Conservation (phyloP, 35 echinoderm and acorn worm genomes). For the Stichopus chloronotus region DNA sequence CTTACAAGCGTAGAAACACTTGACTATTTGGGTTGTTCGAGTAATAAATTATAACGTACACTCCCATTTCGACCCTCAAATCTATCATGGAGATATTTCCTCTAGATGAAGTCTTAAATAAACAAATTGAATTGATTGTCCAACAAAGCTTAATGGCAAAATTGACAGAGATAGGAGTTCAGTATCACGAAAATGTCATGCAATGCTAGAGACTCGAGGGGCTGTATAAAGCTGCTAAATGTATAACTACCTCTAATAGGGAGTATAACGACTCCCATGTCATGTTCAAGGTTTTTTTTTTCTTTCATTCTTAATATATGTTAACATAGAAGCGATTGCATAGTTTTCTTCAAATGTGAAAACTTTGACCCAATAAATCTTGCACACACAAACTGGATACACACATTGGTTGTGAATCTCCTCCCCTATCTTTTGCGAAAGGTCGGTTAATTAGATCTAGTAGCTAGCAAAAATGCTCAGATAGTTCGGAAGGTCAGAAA, state of each 20-base stretch:
- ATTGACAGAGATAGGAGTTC: slow-evolving; percentile 3
- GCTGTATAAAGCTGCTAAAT: background rate
- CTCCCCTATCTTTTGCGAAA: no score
- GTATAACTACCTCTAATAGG: background rate
- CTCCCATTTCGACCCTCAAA: background rate
- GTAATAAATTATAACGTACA: background rate
- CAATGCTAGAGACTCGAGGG: background rate
- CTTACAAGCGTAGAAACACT: slow-evolving; percentile 6
- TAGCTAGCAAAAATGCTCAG: no score
- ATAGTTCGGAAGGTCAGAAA: no score
- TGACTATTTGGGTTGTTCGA: background rate
- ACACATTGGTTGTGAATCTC: no score
- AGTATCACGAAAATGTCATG: background rate
- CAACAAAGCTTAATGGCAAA: slow-evolving; percentile 10
- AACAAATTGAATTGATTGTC: slow-evolving; percentile 17
- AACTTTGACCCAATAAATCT: no score
- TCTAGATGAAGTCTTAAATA: background rate
- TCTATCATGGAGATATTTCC: background rate
- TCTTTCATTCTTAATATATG: no score
- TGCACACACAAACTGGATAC: no score
- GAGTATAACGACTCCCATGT: background rate
- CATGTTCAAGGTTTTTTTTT: background rate
- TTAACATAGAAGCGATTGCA: no score
- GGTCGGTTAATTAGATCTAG: no score
- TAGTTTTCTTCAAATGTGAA: no score